Conservation (phyloP, 2,113 vertebrate species). For the Pelodiscus sinensis region DNA sequence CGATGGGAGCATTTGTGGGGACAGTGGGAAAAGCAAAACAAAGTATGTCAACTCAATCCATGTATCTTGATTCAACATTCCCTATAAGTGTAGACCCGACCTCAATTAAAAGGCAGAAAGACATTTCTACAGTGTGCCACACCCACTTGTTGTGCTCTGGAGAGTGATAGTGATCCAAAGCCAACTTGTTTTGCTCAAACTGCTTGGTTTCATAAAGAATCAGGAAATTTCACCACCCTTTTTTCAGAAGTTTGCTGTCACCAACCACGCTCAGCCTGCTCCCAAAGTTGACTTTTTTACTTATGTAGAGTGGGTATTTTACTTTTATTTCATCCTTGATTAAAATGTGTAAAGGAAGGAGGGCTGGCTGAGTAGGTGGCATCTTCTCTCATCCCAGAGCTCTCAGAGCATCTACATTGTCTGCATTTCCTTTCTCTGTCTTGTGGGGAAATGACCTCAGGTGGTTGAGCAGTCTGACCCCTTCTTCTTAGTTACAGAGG, state of each 20-base stretch:
- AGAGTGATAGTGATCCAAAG: not conserved
- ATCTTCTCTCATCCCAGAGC: not conserved
- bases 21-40: too few species aligned
- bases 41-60: too few species aligned
- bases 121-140: not conserved
- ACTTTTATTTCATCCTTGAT: not conserved
- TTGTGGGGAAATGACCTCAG: not conserved
- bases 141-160: not conserved
- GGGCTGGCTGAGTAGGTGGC: not conserved
- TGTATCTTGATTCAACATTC: too few species aligned
- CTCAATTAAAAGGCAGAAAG: not conserved
- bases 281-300: not conserved
- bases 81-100: too few species aligned
- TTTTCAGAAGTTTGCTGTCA: not conserved
- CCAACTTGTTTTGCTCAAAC: not conserved
- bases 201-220: not conserved
- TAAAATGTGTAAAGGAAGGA: not conserved
- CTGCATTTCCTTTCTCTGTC: not conserved
- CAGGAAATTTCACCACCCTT: not conserved
- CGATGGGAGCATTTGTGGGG: too few species aligned
- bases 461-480: not conserved
- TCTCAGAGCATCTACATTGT: not conserved
- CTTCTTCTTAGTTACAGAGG: not conserved
- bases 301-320: not conserved
- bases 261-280: not conserved